Evolutionary conservation across 2,888 invertebrate species (phyloP), one percentile per base, ranked within the genome.

Genomic region (Endomychus coccineus): DNA sequence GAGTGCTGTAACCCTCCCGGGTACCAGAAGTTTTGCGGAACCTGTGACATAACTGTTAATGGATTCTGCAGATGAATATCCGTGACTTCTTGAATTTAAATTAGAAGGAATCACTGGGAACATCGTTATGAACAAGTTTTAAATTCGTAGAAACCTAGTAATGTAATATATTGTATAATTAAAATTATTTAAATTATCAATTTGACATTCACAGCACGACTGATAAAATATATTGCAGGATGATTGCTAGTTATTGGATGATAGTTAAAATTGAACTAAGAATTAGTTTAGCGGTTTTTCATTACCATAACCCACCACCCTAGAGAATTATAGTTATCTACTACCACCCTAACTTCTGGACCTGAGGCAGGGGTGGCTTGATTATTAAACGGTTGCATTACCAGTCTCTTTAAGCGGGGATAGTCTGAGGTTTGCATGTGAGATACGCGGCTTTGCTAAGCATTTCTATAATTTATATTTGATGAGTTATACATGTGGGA

Each of bases 1-100:
- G 34, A 57, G 45, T 4, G 65, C 59, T 15, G 56, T 60, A 16
- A 63, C 62, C 42, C 59, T 54, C 37, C 64, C 64, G 7, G 64
- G 63, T 31, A 62, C 61, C 40, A 63, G 41, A 31, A 37, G 32
- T 17, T 37, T 32, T 19, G 28, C 50, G 29, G 60, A 53, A 27
- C 56, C 60, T 4, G 54, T 58, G 28, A 57, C 52, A 32, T 54
- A 55, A 43, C 55, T 46, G 5, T 50, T 42, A 31, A 54, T 50
- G 16, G 43, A 45, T 16, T 48, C 48, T 11, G 50, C 25, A 4
- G 11, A 10, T 3, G 25, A 24, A 11, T n/a, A 10, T 13, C 24
- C 21, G 2, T 21, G 24, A 27, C 42, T 46, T 32, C 36, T 50
- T n/a, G 42, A 17, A 27, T 42, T 40, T 13, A 48, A 43, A 40